Evolutionary conservation across 2,113 vertebrate genomes (phyloP).

Genomic region (Microtus pennsylvanicus): DNA sequence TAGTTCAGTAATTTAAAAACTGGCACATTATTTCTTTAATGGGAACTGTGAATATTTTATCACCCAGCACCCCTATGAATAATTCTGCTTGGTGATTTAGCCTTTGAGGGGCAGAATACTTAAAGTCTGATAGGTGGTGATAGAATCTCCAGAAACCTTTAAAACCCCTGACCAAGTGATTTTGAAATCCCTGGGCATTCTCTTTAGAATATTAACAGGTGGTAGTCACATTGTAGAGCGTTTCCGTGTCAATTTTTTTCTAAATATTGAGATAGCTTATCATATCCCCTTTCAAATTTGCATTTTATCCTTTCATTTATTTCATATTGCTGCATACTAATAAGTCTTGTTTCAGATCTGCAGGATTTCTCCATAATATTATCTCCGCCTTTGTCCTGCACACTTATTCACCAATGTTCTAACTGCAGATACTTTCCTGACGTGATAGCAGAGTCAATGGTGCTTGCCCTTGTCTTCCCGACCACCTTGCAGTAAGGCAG

Average conservation of each 20-base stretch:
- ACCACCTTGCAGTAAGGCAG: neutral
- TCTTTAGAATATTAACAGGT: slow-evolving; percentile 49
- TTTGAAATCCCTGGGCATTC: slow-evolving; percentile 35
- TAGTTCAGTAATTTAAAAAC: slow-evolving; percentile 70
- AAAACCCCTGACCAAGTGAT: slow-evolving; percentile 50
- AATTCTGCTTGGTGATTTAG: slow-evolving; percentile 71
- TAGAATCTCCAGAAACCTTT: slow-evolving; percentile 54
- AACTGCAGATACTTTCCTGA: neutral
- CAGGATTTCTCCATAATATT: slow-evolving; percentile 55
- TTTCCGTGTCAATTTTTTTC: slow-evolving; percentile 60
- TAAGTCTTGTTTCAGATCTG: neutral
- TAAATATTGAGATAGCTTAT: slow-evolving; percentile 67
- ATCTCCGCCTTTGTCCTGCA: neutral
- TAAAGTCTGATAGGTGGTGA: slow-evolving; percentile 44
- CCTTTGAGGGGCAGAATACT: slow-evolving; percentile 39
- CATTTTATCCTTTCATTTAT: slow-evolving; percentile 36
- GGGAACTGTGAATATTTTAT: slow-evolving; percentile 70
- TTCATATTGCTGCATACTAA: slow-evolving; percentile 46
- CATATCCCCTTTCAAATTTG: neutral
- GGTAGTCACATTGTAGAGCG: slow-evolving; percentile 16
- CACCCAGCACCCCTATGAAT: slow-evolving; percentile 63
- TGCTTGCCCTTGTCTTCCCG: neutral
- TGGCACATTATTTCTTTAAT: slow-evolving; percentile 73
- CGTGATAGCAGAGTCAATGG: neutral
- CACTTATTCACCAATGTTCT: neutral